Percentiles rank a stretch among this genome's conserved stretches.
phyloP scores from a whole-genome alignment of 2,797 vertebrate genomes.

The Hemibagrus guttatus region DNA sequence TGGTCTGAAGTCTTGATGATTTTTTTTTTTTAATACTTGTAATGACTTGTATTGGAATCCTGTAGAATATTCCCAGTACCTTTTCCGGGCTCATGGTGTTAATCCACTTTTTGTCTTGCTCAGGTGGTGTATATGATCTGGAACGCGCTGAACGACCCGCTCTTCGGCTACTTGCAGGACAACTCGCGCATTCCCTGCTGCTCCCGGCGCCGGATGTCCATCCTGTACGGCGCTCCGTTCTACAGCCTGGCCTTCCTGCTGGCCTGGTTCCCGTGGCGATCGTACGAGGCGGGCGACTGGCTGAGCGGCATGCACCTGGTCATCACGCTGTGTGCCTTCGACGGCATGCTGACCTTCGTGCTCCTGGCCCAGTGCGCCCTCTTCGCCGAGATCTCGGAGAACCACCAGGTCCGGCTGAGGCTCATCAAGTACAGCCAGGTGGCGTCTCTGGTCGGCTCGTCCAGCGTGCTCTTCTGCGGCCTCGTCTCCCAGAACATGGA shows the following conservation, averaged over 20 bases:
- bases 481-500: constrained; percentile 86
- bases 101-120: not conserved
- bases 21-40: too few species aligned
- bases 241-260: constrained; percentile 86
- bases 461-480: constrained; percentile 85
- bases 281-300: constrained; percentile 82
- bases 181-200: constrained; percentile 77
- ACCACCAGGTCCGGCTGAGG: constrained; percentile 76
- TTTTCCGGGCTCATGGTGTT: not conserved
- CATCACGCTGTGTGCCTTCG: constrained; percentile 82
- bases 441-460: constrained; percentile 81
- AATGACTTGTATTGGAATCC: not conserved
- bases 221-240: constrained; percentile 81
- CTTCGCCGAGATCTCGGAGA: constrained; percentile 81
- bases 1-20: too few species aligned
- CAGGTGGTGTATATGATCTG: constrained; percentile 90
- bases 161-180: constrained; percentile 88
- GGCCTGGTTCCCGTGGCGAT: constrained; percentile 91
- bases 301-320: constrained; percentile 83
- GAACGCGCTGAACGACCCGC: constrained; percentile 88
- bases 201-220: constrained; percentile 75
- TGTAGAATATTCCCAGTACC: not conserved
- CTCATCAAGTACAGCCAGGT: constrained; percentile 86
- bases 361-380: constrained; percentile 84
- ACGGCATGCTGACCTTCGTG: constrained; percentile 83